These are phyloP conservation scores for Carcina quercana DNA, from an alignment of 2,888 invertebrate species.

Conservation along the genomic window DNA sequence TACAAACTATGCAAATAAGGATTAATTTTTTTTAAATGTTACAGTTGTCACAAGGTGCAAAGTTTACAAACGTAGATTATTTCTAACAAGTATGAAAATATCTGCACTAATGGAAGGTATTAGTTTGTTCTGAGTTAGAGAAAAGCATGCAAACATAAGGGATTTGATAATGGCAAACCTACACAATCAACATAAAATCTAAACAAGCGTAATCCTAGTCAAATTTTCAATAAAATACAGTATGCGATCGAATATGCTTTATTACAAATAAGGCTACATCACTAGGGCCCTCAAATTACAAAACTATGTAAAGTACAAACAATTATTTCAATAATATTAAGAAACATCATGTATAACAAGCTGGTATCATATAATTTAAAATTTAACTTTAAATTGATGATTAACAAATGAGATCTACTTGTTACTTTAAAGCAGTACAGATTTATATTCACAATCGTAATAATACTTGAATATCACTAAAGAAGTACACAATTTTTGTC, in stretches of 20 bases:
- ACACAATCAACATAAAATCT: conserved; percentile 61
- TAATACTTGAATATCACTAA: conserved; percentile 3
- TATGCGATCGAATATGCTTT: conserved; percentile 64
- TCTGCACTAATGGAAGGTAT: no score
- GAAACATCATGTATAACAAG: no score
- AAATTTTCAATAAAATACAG: conserved; percentile 59
- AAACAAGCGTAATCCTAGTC: conserved; percentile 35
- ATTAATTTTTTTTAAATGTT: no score
- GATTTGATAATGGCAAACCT: conserved; percentile 67
- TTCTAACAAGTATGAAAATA: no score
- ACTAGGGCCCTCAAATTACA: conserved; percentile 54
- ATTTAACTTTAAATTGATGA: no score
- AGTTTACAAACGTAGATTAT: no score
- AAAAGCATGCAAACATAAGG: conserved; percentile 36
- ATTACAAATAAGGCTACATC: conserved; percentile 66
- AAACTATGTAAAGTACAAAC: conserved; percentile 43
- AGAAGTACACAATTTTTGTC: no score
- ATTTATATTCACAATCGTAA: conserved; percentile 7
- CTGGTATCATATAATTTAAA: no score
- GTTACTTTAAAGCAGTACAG: conserved; percentile 18
- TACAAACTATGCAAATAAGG: no score
- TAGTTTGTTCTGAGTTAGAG: no score
- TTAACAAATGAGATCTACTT: conserved; percentile 41
- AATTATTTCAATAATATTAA: no score
- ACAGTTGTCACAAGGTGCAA: no score